These are phyloP conservation scores for Eonycteris spelaea DNA, from an alignment of 2,113 vertebrate species.

Conservation along the genomic window DNA sequence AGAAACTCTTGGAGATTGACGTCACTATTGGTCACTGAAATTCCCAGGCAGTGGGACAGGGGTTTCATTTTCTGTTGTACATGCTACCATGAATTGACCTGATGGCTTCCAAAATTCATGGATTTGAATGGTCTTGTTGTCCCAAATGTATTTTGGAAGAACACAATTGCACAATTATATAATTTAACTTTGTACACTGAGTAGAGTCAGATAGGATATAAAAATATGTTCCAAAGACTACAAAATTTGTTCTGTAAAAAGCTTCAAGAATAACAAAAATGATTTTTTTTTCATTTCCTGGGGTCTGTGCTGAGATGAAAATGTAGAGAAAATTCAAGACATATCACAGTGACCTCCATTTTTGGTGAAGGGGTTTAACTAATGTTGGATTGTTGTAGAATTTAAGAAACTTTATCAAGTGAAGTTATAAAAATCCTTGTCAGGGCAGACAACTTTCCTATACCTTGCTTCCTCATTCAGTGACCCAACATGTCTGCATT, in stretches of 20 bases:
- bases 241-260: background rate
- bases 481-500: background rate
- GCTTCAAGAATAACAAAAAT: slow-evolving; percentile 14
- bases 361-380: background rate
- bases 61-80: background rate
- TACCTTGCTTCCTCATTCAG: background rate
- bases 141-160: background rate
- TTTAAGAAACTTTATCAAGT: slow-evolving; percentile 35
- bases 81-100: background rate
- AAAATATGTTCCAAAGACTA: background rate
- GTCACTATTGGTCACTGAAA: background rate
- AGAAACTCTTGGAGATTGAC: background rate
- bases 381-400: background rate
- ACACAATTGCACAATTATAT: background rate
- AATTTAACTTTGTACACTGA: background rate
- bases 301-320: slow-evolving; percentile 5
- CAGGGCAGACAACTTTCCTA: background rate
- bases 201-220: background rate
- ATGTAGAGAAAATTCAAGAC: background rate
- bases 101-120: background rate
- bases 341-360: background rate
- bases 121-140: background rate
- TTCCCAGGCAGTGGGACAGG: background rate
- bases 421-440: background rate
- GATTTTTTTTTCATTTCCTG: background rate